Evolutionary conservation across 2,888 invertebrate species (phyloP).

Genomic region (Synergus japonicus): DNA sequence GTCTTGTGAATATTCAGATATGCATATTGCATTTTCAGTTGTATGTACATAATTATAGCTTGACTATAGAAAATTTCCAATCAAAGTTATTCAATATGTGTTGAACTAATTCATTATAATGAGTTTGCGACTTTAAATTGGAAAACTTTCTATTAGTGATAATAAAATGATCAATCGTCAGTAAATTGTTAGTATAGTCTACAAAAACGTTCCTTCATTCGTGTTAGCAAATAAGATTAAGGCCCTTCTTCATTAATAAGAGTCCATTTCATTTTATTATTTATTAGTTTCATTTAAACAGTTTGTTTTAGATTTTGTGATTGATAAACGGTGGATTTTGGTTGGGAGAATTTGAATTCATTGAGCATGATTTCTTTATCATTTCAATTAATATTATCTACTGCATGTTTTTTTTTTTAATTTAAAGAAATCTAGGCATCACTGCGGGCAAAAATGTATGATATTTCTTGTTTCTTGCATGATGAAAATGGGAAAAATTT

Average conservation of each 20-base stretch:
- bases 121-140: neutral
- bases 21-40: no score
- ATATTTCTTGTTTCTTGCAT: conserved; percentile 14
- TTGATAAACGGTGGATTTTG: neutral
- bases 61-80: neutral
- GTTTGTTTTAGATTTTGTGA: neutral
- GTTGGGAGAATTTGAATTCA: neutral
- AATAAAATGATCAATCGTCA: neutral
- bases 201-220: neutral
- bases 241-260: neutral
- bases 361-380: neutral
- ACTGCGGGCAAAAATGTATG: neutral
- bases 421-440: neutral
- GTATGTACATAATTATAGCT: neutral
- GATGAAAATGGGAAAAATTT: neutral
- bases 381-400: neutral
- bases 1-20: neutral
- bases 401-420: neutral
- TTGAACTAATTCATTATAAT: neutral
- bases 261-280: neutral
- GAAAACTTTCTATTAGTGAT: neutral
- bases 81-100: neutral
- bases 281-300: neutral
- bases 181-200: neutral
- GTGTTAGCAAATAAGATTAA: no score